Evolutionary conservation across 1,140 invertebrate genomes (phyloP).

Genomic region (Trichonephila clavata): DNA sequence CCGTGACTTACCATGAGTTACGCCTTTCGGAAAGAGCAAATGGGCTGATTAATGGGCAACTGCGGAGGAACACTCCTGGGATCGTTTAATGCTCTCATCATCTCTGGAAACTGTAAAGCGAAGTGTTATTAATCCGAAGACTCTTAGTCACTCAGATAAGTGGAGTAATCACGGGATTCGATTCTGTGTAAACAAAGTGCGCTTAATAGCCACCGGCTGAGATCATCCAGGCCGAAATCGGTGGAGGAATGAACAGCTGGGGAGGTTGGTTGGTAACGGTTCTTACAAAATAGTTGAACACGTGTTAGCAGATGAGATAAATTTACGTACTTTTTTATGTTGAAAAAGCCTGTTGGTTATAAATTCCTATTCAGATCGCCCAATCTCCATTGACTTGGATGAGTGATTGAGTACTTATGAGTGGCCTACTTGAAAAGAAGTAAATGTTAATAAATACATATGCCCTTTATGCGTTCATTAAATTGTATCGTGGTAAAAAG

Average conservation of each 20-base stretch:
- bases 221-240: neutral
- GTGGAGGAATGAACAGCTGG: neutral
- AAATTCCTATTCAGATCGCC: no score
- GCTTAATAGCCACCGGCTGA: constrained; percentile 17
- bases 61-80: neutral
- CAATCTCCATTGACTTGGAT: no score
- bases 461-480: no score
- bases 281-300: neutral
- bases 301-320: no score
- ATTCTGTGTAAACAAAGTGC: constrained; percentile 1
- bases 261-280: neutral
- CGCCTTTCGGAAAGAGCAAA: constrained; percentile 31
- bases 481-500: no score
- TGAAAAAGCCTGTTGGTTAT: no score
- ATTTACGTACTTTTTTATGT: no score
- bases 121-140: constrained; percentile 35
- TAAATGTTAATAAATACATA: no score
- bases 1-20: constrained; percentile 10
- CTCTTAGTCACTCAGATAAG: constrained; percentile 25
- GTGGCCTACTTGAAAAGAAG: no score
- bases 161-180: constrained; percentile 31
- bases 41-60: constrained; percentile 20
- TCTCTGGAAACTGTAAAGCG: neutral
- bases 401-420: no score
- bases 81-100: constrained; percentile 34